A percentile compares a stretch with the other conserved stretches of the same genome.
phyloP scores from a whole-genome alignment of 2,888 invertebrate genomes.

The Torymus texanus region DNA sequence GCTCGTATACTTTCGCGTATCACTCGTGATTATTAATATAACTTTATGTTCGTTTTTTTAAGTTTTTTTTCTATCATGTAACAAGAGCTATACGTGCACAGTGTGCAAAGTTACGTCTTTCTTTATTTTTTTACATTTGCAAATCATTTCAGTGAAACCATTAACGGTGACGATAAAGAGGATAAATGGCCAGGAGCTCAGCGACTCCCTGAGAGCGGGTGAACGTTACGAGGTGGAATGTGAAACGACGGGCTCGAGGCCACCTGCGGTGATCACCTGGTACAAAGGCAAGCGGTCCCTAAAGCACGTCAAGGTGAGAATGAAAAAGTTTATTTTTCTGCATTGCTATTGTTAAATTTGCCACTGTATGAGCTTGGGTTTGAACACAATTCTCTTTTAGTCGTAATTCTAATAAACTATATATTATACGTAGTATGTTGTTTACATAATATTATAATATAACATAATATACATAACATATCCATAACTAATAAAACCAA shows the following conservation, averaged over 20 bases:
- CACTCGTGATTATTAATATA: no score
- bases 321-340: neutral
- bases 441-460: no score
- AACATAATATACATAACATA: no score
- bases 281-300: conserved; percentile 87
- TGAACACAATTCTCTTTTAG: no score
- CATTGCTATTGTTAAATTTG: neutral
- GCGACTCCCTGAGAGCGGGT: conserved; percentile 85
- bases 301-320: conserved; percentile 84
- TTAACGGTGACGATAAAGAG: conserved; percentile 86
- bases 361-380: no score
- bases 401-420: no score
- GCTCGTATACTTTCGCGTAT: no score
- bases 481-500: no score
- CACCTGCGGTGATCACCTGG: conserved; percentile 91
- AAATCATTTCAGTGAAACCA: conserved; percentile 83
- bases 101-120: neutral
- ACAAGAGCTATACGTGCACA: no score
- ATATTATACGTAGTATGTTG: no score
- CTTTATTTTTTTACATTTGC: neutral
- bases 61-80: no score
- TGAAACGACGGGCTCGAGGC: conserved; percentile 89
- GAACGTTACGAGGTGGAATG: conserved; percentile 89
- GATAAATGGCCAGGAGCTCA: conserved; percentile 17
- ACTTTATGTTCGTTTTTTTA: no score